Evolutionary conservation across 1,140 invertebrate genomes (phyloP).

Genomic region (Pomacea maculata): DNA sequence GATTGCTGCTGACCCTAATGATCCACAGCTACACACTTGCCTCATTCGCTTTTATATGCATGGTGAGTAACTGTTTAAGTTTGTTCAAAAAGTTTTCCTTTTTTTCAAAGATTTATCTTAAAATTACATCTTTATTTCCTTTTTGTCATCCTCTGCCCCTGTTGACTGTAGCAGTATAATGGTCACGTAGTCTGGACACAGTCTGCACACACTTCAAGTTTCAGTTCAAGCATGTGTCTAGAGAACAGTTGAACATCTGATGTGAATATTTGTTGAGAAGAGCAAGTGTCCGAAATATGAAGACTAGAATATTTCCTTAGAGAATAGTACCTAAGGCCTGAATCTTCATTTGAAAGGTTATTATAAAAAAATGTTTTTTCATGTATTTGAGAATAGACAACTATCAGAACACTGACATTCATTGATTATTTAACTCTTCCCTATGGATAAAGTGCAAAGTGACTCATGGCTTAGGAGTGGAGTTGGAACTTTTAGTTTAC

Average conservation of each 20-base stretch:
- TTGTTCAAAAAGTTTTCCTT: background rate
- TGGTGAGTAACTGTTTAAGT: slow-evolving; percentile 47
- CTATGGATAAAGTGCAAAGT: too few relatives aligned
- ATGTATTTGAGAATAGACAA: background rate
- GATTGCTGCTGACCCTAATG: slow-evolving; percentile 74
- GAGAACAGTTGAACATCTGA: background rate
- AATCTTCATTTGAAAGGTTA: background rate
- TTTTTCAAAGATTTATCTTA: too few relatives aligned
- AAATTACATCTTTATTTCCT: too few relatives aligned
- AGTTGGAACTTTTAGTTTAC: background rate
- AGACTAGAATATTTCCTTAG: background rate
- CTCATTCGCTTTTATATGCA: slow-evolving; percentile 75
- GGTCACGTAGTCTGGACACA: too few relatives aligned
- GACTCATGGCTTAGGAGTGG: too few relatives aligned
- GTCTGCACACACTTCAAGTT: too few relatives aligned
- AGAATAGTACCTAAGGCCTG: background rate
- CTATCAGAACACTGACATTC: too few relatives aligned
- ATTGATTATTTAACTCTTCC: too few relatives aligned
- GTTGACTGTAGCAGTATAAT: too few relatives aligned
- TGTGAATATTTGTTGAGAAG: background rate
- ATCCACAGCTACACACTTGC: slow-evolving; percentile 86
- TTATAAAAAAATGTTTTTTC: background rate
- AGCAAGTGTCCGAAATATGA: background rate
- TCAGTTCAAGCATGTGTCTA: background rate
- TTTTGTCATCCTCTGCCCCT: too few relatives aligned